Percentiles rank a stretch among this genome's conserved stretches.
These are phyloP conservation scores for Danionella cerebrum DNA, from an alignment of 2,113 vertebrate genomes.

Conservation along the genomic window DNA sequence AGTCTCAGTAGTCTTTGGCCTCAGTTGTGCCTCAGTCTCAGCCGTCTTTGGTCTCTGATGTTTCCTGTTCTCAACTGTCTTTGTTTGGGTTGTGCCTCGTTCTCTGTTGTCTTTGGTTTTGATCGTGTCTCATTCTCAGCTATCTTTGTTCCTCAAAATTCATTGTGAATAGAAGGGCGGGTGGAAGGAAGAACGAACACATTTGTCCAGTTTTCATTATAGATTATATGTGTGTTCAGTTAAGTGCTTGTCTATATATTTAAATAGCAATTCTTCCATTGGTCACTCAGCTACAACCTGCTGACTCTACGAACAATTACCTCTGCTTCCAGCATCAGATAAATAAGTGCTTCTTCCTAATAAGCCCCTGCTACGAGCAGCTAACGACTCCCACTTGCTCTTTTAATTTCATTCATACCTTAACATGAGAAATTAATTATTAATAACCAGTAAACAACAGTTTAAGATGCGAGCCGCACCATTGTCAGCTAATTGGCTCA, in stretches of 20 bases:
- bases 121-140: no score
- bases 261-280: conserved; percentile 56
- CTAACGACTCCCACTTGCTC: conserved; percentile 68
- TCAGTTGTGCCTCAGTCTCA: no score
- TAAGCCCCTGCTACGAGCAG: conserved; percentile 69
- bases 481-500: conserved; percentile 75
- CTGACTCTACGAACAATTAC: conserved; percentile 67
- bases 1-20: no score
- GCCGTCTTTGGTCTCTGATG: no score
- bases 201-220: conserved; percentile 52
- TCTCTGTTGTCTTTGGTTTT: no score
- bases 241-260: conserved; percentile 55
- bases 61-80: no score
- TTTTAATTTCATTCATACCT: conserved; percentile 79
- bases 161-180: no score
- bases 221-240: conserved; percentile 50
- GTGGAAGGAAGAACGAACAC: not conserved
- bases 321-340: conserved; percentile 57
- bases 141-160: no score
- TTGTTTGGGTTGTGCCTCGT: no score
- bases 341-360: conserved; percentile 71
- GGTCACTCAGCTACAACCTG: conserved; percentile 60
- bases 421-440: conserved; percentile 76
- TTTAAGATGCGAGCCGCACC: conserved; percentile 71
- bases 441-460: conserved; percentile 73